A percentile compares a stretch with the other conserved stretches of the same genome.
Conservation (phyloP, 2,888 invertebrate species). For the Hypolimnas misippus region DNA sequence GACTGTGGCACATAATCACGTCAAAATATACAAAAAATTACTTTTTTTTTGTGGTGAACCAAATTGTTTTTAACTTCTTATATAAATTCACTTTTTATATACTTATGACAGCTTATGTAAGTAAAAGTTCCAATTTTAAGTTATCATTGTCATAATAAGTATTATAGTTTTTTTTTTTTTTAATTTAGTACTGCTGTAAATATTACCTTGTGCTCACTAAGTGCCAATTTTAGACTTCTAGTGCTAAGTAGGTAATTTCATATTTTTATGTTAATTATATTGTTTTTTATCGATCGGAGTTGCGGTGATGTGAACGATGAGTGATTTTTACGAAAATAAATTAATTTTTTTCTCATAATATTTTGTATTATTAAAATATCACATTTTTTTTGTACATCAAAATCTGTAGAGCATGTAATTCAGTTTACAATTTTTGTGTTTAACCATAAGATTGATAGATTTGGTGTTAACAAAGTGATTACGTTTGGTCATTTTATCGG, state of each 20-base stretch:
- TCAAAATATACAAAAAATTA: too few relatives aligned
- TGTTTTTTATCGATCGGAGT: constrained; percentile 46
- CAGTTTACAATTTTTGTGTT: too few relatives aligned
- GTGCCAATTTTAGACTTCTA: constrained; percentile 69
- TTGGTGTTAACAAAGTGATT: too few relatives aligned
- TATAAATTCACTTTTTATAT: not conserved
- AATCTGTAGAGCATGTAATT: too few relatives aligned
- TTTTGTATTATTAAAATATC: constrained; percentile 57
- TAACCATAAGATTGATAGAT: too few relatives aligned
- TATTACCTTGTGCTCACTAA: constrained; percentile 71
- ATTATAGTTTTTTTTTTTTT: constrained; percentile 33
- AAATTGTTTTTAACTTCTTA: too few relatives aligned
- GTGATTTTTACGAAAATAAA: constrained; percentile 35
- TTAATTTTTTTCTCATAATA: constrained; percentile 38
- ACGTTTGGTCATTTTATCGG: too few relatives aligned
- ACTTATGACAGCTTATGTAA: not conserved
- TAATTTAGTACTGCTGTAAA: constrained; percentile 51
- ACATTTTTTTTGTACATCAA: too few relatives aligned
- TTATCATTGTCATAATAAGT: constrained; percentile 49
- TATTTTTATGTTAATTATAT: constrained; percentile 52
- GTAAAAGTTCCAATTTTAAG: constrained; percentile 26
- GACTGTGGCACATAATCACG: not conserved
- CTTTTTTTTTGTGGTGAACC: too few relatives aligned
- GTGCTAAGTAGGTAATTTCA: constrained; percentile 65
- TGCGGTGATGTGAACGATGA: constrained; percentile 26